Conservation (phyloP, 2,113 vertebrate genomes). For the Ochotona curzoniae region DNA sequence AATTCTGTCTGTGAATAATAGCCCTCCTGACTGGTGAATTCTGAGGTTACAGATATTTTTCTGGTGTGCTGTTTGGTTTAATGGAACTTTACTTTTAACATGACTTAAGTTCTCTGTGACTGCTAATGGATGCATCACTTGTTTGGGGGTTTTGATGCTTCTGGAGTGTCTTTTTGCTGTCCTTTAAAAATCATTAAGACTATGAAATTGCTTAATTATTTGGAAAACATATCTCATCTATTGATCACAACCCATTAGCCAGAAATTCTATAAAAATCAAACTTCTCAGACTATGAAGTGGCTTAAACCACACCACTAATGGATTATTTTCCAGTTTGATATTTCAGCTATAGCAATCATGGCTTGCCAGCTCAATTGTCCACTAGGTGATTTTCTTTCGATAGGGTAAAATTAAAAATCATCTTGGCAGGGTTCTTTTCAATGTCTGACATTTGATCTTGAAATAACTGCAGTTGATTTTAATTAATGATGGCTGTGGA, state of each 20-base stretch:
- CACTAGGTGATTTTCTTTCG: neutral
- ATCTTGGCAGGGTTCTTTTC: neutral
- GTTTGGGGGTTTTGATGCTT: neutral
- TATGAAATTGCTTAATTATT: neutral
- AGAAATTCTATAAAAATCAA: conserved; percentile 26
- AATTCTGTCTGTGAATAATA: neutral
- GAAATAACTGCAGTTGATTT: neutral
- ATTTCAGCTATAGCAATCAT: neutral
- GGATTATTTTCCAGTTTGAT: neutral
- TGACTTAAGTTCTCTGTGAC: neutral
- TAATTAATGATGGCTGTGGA: neutral
- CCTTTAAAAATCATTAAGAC: neutral
- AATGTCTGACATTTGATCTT: neutral
- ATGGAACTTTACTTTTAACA: neutral
- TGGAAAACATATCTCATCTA: neutral
- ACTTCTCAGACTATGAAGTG: neutral
- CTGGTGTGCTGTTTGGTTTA: neutral
- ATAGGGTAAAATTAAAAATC: neutral
- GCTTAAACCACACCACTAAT: neutral
- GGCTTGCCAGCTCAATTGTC: neutral
- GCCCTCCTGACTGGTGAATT: neutral
- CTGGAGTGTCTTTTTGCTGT: neutral
- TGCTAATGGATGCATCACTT: neutral
- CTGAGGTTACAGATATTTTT: neutral
- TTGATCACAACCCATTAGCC: neutral